These are phyloP conservation scores for Phalacrocorax brasilianus DNA, from an alignment of 2,113 vertebrate genomes.

Conservation along the genomic window DNA sequence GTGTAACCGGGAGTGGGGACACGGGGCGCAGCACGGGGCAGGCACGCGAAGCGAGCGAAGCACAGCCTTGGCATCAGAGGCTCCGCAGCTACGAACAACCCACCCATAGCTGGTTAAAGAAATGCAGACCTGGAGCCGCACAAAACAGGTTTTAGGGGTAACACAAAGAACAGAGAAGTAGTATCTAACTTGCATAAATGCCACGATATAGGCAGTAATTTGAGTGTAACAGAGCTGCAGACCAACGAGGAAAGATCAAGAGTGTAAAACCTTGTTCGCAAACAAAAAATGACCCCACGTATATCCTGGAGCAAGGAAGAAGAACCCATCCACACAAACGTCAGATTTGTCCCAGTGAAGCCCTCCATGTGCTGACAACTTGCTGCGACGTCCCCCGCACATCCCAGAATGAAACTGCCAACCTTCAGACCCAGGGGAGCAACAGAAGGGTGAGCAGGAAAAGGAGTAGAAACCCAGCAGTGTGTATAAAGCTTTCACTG, in stretches of 20 bases:
- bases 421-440: neutral
- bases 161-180: neutral
- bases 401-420: neutral
- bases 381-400: accelerated
- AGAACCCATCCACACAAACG: neutral
- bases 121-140: neutral
- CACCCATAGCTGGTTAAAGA: accelerated
- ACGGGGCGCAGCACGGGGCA: accelerated
- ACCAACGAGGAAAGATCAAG: neutral
- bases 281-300: neutral
- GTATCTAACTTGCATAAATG: no score
- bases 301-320: neutral
- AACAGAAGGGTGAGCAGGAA: neutral
- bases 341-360: neutral
- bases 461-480: neutral
- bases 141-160: neutral
- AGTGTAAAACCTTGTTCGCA: neutral
- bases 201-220: accelerated
- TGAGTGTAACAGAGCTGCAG: neutral
- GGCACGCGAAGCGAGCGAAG: accelerated
- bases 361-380: neutral
- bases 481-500: neutral
- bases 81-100: neutral
- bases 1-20: neutral
- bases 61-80: neutral